Percentiles rank a stretch among this genome's conserved stretches.
Evolutionary conservation across 2,797 vertebrate genomes (phyloP).

Genomic region (Pyrocephalus nanus): DNA sequence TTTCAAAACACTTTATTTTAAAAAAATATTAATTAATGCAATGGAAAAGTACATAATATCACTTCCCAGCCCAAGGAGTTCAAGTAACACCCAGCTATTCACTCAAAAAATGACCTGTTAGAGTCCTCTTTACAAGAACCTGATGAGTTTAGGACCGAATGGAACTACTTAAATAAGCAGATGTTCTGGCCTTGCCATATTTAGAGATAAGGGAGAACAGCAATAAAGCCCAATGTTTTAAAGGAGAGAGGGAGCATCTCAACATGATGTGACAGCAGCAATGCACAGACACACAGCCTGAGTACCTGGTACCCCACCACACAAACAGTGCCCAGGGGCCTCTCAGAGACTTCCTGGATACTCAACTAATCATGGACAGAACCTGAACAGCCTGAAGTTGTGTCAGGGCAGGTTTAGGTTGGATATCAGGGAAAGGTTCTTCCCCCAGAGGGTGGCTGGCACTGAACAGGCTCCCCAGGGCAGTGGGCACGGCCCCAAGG

Average conservation of each 20-base stretch:
- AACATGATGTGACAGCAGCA: rapidly evolving
- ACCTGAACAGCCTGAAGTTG: neutral
- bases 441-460: neutral
- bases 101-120: neutral
- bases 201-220: neutral
- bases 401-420: neutral
- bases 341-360: rapidly evolving
- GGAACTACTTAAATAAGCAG: conserved; percentile 40
- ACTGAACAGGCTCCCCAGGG: neutral
- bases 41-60: neutral
- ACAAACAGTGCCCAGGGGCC: neutral
- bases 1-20: neutral
- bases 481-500: rapidly evolving
- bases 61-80: neutral
- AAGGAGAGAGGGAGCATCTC: neutral
- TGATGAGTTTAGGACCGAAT: conserved; percentile 41
- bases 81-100: neutral
- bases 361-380: neutral
- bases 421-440: too few species aligned
- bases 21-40: neutral
- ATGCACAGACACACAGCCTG: rapidly evolving
- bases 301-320: rapidly evolving
- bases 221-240: neutral
- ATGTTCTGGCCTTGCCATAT: neutral
- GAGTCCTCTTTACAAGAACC: conserved; percentile 27